Conservation (phyloP, 2,113 vertebrate genomes). For the Anser brachyrhynchus region DNA sequence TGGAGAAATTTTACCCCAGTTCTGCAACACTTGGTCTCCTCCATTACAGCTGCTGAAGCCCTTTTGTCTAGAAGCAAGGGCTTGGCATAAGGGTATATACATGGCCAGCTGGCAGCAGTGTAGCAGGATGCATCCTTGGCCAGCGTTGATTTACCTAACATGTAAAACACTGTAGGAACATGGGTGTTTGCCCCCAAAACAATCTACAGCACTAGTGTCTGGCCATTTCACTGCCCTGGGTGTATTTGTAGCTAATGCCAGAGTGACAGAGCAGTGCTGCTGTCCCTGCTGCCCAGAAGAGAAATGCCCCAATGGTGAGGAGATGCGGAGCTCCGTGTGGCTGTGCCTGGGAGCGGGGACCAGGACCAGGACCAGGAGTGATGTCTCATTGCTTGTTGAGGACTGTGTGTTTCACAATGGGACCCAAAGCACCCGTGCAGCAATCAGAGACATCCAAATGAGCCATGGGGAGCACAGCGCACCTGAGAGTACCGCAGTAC, state of each 20-base stretch:
- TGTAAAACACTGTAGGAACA: background rate
- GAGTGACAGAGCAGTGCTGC: background rate
- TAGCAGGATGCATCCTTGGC: background rate
- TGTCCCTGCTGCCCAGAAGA: background rate
- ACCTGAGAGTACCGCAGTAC: accelerated
- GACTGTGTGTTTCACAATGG: background rate
- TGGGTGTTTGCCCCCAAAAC: background rate
- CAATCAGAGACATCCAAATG: background rate
- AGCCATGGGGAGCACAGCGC: background rate
- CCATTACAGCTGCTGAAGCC: background rate
- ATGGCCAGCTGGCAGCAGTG: background rate
- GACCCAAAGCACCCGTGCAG: background rate
- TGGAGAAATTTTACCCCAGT: background rate
- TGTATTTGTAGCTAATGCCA: background rate
- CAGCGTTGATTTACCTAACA: background rate
- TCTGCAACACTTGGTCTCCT: background rate
- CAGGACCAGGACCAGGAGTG: background rate
- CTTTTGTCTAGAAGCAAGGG: background rate
- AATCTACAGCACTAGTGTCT: background rate
- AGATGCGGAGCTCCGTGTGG: background rate
- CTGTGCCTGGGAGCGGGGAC: background rate
- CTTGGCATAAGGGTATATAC: background rate
- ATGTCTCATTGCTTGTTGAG: background rate
- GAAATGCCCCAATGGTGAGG: background rate
- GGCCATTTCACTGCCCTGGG: background rate